Evolutionary conservation across 2,113 vertebrate genomes (phyloP).

Genomic region (Fukomys damarensis): DNA sequence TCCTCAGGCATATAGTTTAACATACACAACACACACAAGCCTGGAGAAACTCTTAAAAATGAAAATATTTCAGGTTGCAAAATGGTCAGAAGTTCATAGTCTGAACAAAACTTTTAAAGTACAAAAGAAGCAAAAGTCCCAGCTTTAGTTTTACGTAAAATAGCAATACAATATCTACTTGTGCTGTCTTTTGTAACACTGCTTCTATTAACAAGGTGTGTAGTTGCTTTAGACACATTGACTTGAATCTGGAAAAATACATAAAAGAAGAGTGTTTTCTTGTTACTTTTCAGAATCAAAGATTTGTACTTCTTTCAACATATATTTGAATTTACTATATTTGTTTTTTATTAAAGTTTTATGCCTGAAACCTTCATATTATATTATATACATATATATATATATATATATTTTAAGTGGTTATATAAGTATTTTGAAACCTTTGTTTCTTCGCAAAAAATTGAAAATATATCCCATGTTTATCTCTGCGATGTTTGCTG

Average conservation of each 20-base stretch:
- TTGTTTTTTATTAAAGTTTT: background rate
- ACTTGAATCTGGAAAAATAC: conserved; percentile 9
- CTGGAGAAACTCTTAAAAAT: conserved; percentile 23
- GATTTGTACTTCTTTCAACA: background rate
- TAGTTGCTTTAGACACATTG: conserved; percentile 32
- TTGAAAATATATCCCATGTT: conserved; percentile 45
- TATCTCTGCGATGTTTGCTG: conserved; percentile 55
- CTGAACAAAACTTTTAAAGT: conserved; percentile 4
- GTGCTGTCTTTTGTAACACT: background rate
- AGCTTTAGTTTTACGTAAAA: background rate
- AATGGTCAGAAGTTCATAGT: conserved; percentile 33
- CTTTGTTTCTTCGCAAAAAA: conserved; percentile 31
- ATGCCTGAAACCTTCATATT: background rate
- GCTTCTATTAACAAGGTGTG: background rate
- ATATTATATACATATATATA: too few species aligned
- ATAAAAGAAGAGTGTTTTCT: background rate
- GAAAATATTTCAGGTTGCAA: background rate
- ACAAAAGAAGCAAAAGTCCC: background rate
- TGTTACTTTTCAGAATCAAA: conserved; percentile 30
- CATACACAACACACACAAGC: background rate
- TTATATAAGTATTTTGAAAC: conserved; percentile 29
- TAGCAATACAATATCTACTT: background rate
- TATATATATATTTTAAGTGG: too few species aligned
- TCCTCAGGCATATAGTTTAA: conserved; percentile 9
- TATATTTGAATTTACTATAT: background rate